Conservation (phyloP, 2,888 invertebrate genomes). For the Leptopilina myrica region DNA sequence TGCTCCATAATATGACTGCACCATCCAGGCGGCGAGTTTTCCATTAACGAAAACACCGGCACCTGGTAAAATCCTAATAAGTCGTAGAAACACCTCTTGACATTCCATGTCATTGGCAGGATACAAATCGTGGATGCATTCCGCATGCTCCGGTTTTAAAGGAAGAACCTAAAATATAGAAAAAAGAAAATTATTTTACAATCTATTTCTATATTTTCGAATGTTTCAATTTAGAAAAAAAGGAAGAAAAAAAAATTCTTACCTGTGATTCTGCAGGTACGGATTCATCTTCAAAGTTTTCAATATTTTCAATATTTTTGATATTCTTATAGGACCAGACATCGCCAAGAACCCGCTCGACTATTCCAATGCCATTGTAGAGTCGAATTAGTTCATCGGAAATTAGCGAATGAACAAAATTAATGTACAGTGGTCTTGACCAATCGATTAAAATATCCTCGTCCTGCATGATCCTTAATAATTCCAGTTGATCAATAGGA, state of each 20-base stretch:
- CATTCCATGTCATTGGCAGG: slow-evolving; percentile 93
- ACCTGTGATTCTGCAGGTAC: slow-evolving; percentile 50
- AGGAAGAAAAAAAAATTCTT: background rate
- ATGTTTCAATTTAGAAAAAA: too few species aligned
- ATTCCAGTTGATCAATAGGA: slow-evolving; percentile 86
- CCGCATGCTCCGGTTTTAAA: slow-evolving; percentile 86
- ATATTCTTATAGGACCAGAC: slow-evolving; percentile 86
- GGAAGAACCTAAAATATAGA: slow-evolving; percentile 80
- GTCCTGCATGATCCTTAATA: slow-evolving; percentile 84
- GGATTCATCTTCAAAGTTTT: slow-evolving; percentile 64
- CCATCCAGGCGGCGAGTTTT: slow-evolving; percentile 90
- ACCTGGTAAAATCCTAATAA: slow-evolving; percentile 87
- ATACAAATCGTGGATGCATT: slow-evolving; percentile 90
- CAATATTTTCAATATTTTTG: slow-evolving; percentile 59
- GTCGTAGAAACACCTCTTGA: slow-evolving; percentile 88
- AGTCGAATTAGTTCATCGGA: slow-evolving; percentile 87
- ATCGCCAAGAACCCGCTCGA: slow-evolving; percentile 89
- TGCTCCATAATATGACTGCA: slow-evolving; percentile 93
- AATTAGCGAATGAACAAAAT: slow-evolving; percentile 90
- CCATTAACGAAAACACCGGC: slow-evolving; percentile 87
- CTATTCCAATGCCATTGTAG: slow-evolving; percentile 80
- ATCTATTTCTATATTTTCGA: background rate
- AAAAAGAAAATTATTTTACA: background rate
- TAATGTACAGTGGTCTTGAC: slow-evolving; percentile 89
- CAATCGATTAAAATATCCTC: slow-evolving; percentile 89